These are phyloP conservation scores for Reinhardtius hippoglossoides DNA, from an alignment of 2,113 vertebrate genomes.

Conservation along the genomic window DNA sequence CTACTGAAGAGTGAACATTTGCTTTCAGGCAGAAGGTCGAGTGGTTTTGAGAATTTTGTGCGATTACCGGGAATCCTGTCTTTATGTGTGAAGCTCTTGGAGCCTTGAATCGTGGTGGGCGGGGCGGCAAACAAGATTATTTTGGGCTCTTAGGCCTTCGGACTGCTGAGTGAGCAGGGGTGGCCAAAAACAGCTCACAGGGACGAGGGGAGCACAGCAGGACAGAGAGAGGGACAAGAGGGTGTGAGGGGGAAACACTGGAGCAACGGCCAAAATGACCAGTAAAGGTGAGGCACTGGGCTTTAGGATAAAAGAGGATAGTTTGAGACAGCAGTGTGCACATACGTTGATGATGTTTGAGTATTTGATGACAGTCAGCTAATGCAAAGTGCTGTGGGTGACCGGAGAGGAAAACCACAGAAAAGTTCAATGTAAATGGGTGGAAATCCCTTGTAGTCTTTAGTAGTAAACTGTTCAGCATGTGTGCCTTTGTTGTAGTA, in stretches of 20 bases:
- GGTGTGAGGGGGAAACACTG: slow-evolving; percentile 24
- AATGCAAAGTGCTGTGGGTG: background rate
- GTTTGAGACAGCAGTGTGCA: background rate
- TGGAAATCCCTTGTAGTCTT: background rate
- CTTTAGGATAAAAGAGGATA: slow-evolving; percentile 14
- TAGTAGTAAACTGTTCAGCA: background rate
- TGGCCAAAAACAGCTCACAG: slow-evolving; percentile 80
- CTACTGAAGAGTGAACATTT: background rate
- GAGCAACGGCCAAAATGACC: slow-evolving; percentile 73
- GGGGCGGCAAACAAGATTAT: slow-evolving; percentile 69
- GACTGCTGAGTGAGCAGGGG: slow-evolving; percentile 79
- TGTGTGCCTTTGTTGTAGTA: background rate
- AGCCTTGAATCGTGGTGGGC: slow-evolving; percentile 59
- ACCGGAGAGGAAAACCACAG: slow-evolving; percentile 4
- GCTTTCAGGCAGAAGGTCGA: background rate
- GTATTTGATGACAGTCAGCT: background rate
- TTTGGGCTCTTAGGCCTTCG: slow-evolving; percentile 76
- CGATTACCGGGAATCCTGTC: slow-evolving; percentile 29
- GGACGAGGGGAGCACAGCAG: slow-evolving; percentile 51
- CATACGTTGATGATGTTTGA: background rate
- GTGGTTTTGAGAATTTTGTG: slow-evolving; percentile 1
- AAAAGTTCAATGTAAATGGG: background rate
- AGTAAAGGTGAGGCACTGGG: slow-evolving; percentile 79
- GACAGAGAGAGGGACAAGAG: slow-evolving; percentile 33
- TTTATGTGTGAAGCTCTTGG: slow-evolving; percentile 34